These are phyloP conservation scores for Channallabes apus DNA, from an alignment of 2,797 vertebrate genomes.

Conservation along the genomic window DNA sequence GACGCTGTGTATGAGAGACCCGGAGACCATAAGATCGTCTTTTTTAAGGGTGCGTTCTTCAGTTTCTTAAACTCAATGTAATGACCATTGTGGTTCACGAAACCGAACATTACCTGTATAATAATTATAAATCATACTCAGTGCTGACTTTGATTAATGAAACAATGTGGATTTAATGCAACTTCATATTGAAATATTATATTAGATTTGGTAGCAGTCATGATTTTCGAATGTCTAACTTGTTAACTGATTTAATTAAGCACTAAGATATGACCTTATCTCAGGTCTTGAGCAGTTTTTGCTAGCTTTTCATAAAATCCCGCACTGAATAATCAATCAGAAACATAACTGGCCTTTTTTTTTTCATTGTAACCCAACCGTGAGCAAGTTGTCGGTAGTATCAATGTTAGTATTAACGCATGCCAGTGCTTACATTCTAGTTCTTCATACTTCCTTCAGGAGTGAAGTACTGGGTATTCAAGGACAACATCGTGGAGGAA, in stretches of 20 bases:
- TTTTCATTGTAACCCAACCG: no score
- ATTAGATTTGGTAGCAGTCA: neutral
- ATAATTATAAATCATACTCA: neutral
- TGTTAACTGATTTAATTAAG: neutral
- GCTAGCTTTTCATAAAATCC: neutral
- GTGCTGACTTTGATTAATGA: neutral
- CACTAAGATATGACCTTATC: neutral
- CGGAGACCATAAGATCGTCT: conserved; percentile 92
- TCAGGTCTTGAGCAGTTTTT: neutral
- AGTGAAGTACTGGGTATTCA: conserved; percentile 95
- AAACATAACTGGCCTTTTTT: neutral
- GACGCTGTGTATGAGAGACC: conserved; percentile 91
- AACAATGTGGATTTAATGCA: neutral
- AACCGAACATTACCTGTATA: neutral
- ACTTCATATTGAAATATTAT: neutral
- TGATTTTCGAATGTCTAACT: neutral
- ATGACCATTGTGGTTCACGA: neutral
- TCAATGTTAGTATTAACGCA: neutral
- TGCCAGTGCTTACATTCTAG: neutral
- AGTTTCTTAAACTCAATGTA: neutral
- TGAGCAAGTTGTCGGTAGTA: no score
- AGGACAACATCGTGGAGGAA: conserved; percentile 93
- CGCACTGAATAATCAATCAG: neutral
- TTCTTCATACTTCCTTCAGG: conserved; percentile 69
- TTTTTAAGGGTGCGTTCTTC: conserved; percentile 86